Base-by-base conservation (phyloP, 2,113 vertebrate species). In the Cyanocitta stelleri region DNA sequence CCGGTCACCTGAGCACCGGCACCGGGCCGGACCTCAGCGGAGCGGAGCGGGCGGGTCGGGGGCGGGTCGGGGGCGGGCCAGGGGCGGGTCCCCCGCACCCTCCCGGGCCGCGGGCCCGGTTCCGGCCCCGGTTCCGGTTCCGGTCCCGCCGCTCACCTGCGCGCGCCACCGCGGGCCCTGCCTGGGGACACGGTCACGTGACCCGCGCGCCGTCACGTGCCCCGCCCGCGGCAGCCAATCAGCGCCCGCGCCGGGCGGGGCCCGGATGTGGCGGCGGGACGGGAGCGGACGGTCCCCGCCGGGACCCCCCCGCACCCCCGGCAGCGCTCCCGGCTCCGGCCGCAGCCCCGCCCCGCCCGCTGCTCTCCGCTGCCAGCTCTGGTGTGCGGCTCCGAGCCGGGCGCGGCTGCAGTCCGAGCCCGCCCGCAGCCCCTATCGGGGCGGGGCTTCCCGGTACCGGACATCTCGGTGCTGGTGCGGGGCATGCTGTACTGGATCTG, bases 211-310 rank as follows among this genome's bases (percentile, higher is more conserved):
- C 19, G 61, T 87, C 88, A 94, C 88, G 87, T 61, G 30, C 15
- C 22, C 44, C 4, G 13, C 52, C n/a, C 1, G 32, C 33, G 30
- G 29, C 75, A 33, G 56, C 92, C 69, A 93, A 86, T 86, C 87
- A 93, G 69, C 58, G 69, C 11, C 22, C 52, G 52, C 63, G 29
- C 18, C 52, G 78, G 78, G 78, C 52, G 63, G 78, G 21, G n/a
- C 78, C 78, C 63, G 78, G 78, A 81, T 81, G 78, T 81, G 64
- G 78, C 78, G 54, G 64, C 64, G 78, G 78, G 52, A 58, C 16
- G 2, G 33, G 49, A 17, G 0, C 21, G 58, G 27, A 1, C 7
- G 39, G 37, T 0, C 2, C 2, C 19, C 3, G 12, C 6, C 32
- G 21, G n/a, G 5, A 7, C 6, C 54, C 3, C 35, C 61, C 52